These are phyloP conservation scores for Pseudomyrmex dendroicus DNA, from an alignment of 1,140 invertebrate genomes.

Conservation along the genomic window DNA sequence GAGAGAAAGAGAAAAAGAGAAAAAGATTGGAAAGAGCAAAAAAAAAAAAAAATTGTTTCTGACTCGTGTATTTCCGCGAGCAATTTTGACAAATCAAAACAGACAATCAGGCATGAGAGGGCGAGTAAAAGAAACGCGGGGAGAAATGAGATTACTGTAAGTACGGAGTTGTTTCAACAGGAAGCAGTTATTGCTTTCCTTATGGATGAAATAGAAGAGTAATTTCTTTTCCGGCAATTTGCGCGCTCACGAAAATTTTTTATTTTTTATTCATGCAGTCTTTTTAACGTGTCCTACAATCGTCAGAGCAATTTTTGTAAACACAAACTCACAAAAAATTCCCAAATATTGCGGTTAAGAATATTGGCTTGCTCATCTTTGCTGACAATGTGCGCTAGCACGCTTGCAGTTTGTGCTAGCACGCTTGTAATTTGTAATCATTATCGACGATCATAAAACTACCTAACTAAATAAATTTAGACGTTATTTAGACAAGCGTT, in stretches of 20 bases:
- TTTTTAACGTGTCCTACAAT: no score
- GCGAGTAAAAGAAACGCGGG: background rate
- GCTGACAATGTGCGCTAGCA: no score
- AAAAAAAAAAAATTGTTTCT: constrained; percentile 12
- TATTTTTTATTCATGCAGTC: no score
- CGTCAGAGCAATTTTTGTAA: no score
- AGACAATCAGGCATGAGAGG: background rate
- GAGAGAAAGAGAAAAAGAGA: background rate
- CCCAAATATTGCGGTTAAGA: no score
- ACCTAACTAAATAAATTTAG: no score
- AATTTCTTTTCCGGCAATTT: constrained; percentile 55
- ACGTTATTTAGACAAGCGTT: no score
- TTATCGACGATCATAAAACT: no score
- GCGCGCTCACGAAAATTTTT: constrained; percentile 18
- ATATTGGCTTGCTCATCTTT: no score
- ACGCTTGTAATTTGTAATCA: no score
- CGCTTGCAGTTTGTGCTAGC: no score
- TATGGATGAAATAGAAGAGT: constrained; percentile 34
- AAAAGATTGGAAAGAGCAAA: background rate
- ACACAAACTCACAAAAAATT: no score
- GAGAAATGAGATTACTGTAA: constrained; percentile 53
- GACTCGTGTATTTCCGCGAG: constrained; percentile 15
- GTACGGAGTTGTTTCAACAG: constrained; percentile 49
- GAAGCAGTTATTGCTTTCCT: constrained; percentile 46
- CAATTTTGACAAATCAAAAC: constrained; percentile 56